Evolutionary conservation across 2,888 invertebrate species (phyloP).

Genomic region (Pollenia labialis): DNA sequence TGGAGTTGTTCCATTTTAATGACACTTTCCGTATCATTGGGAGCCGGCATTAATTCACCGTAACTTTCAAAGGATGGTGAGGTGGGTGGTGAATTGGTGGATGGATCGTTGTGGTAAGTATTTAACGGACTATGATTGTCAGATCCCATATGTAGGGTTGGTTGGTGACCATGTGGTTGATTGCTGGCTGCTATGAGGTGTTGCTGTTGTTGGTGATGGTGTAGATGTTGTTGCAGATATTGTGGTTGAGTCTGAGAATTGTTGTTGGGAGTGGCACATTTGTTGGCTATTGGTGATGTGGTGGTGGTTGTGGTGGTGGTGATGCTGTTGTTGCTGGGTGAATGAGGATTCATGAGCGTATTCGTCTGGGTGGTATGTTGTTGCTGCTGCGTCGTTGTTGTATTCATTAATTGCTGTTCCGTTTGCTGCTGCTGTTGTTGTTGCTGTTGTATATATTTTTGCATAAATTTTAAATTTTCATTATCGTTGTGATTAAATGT

Average conservation of each 20-base stretch:
- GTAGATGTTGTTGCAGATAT: slow-evolving; percentile 76
- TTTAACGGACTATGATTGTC: slow-evolving; percentile 55
- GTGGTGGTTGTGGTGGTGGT: slow-evolving; percentile 49
- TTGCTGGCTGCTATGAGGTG: slow-evolving; percentile 54
- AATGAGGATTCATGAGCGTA: slow-evolving; percentile 77
- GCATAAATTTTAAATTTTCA: slow-evolving; percentile 80
- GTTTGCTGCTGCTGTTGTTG: slow-evolving; percentile 79
- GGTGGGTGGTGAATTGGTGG: slow-evolving; percentile 63
- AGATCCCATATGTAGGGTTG: slow-evolving; percentile 51
- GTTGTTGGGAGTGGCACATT: slow-evolving; percentile 74
- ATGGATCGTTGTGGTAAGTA: slow-evolving; percentile 73
- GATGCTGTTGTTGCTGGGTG: slow-evolving; percentile 63
- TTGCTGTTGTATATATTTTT: slow-evolving; percentile 82
- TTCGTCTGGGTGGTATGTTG: slow-evolving; percentile 71
- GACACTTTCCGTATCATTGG: slow-evolving; percentile 67
- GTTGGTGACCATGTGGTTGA: slow-evolving; percentile 47
- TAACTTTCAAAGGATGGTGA: slow-evolving; percentile 72
- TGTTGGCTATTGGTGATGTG: slow-evolving; percentile 59
- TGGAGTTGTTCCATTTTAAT: slow-evolving; percentile 78
- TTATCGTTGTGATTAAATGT: slow-evolving; percentile 75
- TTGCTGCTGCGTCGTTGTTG: slow-evolving; percentile 65
- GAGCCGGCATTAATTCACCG: slow-evolving; percentile 68
- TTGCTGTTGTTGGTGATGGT: slow-evolving; percentile 64
- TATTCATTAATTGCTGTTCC: slow-evolving; percentile 58
- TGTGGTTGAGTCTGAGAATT: slow-evolving; percentile 77